A percentile compares a stretch with the other conserved stretches of the same genome.
phyloP scores from a whole-genome alignment of 2,888 invertebrate genomes.

The Priocnemis perturbator region DNA sequence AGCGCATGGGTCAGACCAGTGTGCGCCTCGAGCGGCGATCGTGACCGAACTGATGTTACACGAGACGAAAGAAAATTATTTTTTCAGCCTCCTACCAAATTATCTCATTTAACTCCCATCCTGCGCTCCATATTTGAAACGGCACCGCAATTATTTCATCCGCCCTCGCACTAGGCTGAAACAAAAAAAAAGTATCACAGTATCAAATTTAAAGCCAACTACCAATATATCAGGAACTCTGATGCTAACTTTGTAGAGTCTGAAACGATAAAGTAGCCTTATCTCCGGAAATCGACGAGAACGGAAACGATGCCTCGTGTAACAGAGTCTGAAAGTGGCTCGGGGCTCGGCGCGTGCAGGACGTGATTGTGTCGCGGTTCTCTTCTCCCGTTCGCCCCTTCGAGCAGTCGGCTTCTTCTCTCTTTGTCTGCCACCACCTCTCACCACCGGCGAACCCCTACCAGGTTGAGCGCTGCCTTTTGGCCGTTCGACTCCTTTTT shows the following conservation, averaged over 20 bases:
- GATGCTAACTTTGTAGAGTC: too few relatives aligned
- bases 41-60: slow-evolving; percentile 62
- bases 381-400: slow-evolving; percentile 24
- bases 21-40: slow-evolving; percentile 64
- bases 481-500: slow-evolving; percentile 51
- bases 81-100: not conserved
- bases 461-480: slow-evolving; percentile 50
- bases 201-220: too few relatives aligned
- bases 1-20: slow-evolving; percentile 70
- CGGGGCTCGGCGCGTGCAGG: slow-evolving; percentile 74
- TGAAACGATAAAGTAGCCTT: too few relatives aligned
- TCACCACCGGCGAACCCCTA: slow-evolving; percentile 49
- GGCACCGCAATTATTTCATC: too few relatives aligned
- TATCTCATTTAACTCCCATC: too few relatives aligned
- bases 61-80: slow-evolving; percentile 48
- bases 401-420: slow-evolving; percentile 16
- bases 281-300: not conserved
- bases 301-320: slow-evolving; percentile 61
- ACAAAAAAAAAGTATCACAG: too few relatives aligned
- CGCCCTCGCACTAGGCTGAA: too few relatives aligned
- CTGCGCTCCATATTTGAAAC: too few relatives aligned
- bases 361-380: slow-evolving; percentile 71
- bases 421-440: slow-evolving; percentile 46
- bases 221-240: too few relatives aligned
- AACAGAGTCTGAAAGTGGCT: slow-evolving; percentile 68